These are phyloP conservation scores for Botia kubotai DNA, from an alignment of 2,797 vertebrate species.

Conservation along the genomic window DNA sequence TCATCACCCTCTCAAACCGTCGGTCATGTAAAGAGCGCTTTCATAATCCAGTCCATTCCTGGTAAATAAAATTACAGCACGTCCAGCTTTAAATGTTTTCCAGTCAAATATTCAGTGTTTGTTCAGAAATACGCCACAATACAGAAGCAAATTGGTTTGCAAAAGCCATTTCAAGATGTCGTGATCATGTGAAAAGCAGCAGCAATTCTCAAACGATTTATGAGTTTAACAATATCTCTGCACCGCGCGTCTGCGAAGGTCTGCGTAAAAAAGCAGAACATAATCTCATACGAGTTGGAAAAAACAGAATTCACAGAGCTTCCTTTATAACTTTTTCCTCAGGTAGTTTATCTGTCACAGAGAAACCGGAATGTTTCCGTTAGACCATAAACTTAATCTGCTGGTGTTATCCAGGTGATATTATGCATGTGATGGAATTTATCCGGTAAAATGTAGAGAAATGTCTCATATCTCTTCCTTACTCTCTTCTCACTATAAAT, in stretches of 20 bases:
- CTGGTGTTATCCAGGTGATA: conserved; percentile 14
- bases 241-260: not conserved
- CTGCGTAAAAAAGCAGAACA: conserved; percentile 11
- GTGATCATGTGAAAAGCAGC: not conserved
- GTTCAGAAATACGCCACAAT: not conserved
- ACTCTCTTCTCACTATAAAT: not conserved
- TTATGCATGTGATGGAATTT: conserved; percentile 17
- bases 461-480: conserved; percentile 13
- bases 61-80: not conserved
- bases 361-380: conserved; percentile 25
- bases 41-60: not conserved
- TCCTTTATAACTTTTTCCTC: conserved; percentile 13
- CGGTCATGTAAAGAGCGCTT: too few relatives aligned
- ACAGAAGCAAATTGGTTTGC: not conserved
- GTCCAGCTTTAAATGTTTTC: not conserved
- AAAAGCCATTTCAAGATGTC: not conserved
- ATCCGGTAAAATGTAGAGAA: conserved; percentile 26
- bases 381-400: conserved; percentile 37
- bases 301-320: conserved; percentile 34
- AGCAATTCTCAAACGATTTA: conserved; percentile 9
- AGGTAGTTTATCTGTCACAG: conserved; percentile 43
- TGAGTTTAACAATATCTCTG: conserved; percentile 17
- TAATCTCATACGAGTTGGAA: conserved; percentile 33
- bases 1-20: not conserved
- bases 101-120: not conserved